Evolutionary conservation across 2,888 invertebrate genomes (phyloP), one percentile per base, ranked within the genome.

Genomic region (Scotopteryx bipunctaria): DNA sequence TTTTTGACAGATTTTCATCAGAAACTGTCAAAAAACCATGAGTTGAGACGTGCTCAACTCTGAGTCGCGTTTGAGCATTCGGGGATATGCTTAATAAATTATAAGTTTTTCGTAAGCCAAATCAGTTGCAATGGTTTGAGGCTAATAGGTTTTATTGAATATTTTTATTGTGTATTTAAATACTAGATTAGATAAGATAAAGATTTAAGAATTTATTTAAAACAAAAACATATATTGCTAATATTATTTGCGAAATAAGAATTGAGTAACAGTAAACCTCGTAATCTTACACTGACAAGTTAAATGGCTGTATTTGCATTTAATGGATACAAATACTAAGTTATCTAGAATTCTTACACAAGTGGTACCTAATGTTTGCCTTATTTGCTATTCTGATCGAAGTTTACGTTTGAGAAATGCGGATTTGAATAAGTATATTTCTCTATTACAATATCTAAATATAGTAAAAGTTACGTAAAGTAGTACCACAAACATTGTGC

Each of bases 301-400:
- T 56, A 49, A 61, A 52, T 14, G 53, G 38, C 38, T 27, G 6
- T 19, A 55, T 54, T 54, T 49, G 44, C 48, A 54, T 54, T 45
- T 53, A 19, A 21, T 54, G 31, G 47, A 53, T 37, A 11, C 25
- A 29, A 37, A 40, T 11, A 36, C 21, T 17, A 14, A 52, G 31
- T 13, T 36, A 45, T 45, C 50, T 55, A 43, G 46, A 46, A 48
- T 41, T 53, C 40, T 54, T 54, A 19, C 40, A 48, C 40, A 54
- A 54, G 44, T 41, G n/a, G n/a, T n/a, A n/a, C n/a, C n/a, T n/a
- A 48, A 44, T 32, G 44, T 31, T 27, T 16, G 6, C 43, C 47
- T 42, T 37, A 45, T 43, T 50, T 40, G 46, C 27, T 47, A 48
- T 48, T 48, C 40, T 43, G 21, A 50, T 41, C 3, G 3, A 4